A percentile compares a stretch with the other conserved stretches of the same genome.
Conservation (phyloP, 2,113 vertebrate species). For the Entelurus aequoreus region DNA sequence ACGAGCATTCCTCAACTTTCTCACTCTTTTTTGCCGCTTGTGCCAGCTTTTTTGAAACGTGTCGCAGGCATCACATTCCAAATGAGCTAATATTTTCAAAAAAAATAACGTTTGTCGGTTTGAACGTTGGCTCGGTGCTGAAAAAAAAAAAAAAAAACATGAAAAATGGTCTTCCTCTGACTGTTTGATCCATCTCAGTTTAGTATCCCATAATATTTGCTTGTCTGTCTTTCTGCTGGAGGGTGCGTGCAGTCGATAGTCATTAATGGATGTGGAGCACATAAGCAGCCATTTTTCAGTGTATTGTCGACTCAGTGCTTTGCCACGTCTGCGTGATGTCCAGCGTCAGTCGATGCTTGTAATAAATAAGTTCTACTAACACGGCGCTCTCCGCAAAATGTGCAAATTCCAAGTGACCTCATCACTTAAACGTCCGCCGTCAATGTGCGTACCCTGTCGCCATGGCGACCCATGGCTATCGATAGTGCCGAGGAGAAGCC, state of each 20-base stretch:
- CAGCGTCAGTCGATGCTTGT: constrained; percentile 57
- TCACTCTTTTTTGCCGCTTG: too few species aligned
- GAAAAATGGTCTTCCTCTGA: too few species aligned
- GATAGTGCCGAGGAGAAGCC: too few species aligned
- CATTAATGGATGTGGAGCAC: constrained; percentile 56
- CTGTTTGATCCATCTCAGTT: constrained; percentile 11
- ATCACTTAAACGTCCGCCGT: constrained; percentile 28
- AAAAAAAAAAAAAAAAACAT: too few species aligned
- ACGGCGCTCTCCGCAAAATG: constrained; percentile 29
- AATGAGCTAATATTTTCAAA: too few species aligned
- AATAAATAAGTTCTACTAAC: constrained; percentile 63
- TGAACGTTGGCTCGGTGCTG: too few species aligned
- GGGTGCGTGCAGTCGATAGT: constrained; percentile 51
- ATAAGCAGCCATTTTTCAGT: constrained; percentile 68
- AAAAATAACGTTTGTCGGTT: too few species aligned
- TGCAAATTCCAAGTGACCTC: constrained; percentile 40
- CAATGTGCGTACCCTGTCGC: constrained; percentile 17
- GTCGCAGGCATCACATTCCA: too few species aligned
- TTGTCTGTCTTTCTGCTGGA: constrained; percentile 11
- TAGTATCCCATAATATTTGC: constrained; percentile 11
- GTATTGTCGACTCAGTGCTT: constrained; percentile 69
- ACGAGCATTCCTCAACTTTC: too few species aligned
- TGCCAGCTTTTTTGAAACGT: too few species aligned
- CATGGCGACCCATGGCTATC: constrained; percentile 23
- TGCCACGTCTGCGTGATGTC: constrained; percentile 45